Base-by-base conservation (phyloP, 2,888 invertebrate species). In the Acrobasis consociella region DNA sequence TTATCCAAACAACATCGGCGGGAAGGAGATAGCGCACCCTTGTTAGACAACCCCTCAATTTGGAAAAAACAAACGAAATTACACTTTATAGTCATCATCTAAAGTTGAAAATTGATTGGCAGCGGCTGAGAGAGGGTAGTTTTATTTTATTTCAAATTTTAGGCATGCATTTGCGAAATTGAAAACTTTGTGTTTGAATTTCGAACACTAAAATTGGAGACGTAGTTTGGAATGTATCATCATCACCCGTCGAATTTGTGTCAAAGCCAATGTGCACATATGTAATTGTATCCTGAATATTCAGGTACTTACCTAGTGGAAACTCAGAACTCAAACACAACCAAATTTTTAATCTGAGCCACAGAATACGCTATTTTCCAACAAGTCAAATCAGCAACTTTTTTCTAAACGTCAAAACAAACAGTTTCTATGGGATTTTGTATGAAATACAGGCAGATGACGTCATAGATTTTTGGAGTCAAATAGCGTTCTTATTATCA, bases 81-180 rank as follows among this genome's bases (percentile, higher is more conserved):
- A 31, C 42, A 42, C 63, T 66, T 60, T 75, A 72, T 49, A 0
- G 0, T 0, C 0, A 2, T 1, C 1, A 0, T 0, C 17, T 70
- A 74, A 52, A 60, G 72, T 63, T 16, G 39, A 65, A 46, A 70
- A 65, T 75, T 9, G 15, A 13, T 42, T 42, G 13, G 17, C 9
- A 22, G 63, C 58, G 11, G 10, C 37, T 0, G 10, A n/a, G 17
- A 60, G 64, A 70, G 65, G 68, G 69, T 64, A 66, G 64, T 46
- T 68, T 73, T 71, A 77, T 70, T 80, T 77, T 72, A 73, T 75
- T 67, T 71, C 72, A 72, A 78, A 79, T 74, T 81, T 82, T 76
- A 72, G 78, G 71, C 73, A 73, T 78, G 78, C 82, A 81, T 86
- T 86, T 83, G 77, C 75, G 68, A 75, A 82, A 86, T 83, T 82